These are phyloP conservation scores for Parazoanthus darwini DNA, from an alignment of 92 coral and sea anemone species.

Conservation along the genomic window DNA sequence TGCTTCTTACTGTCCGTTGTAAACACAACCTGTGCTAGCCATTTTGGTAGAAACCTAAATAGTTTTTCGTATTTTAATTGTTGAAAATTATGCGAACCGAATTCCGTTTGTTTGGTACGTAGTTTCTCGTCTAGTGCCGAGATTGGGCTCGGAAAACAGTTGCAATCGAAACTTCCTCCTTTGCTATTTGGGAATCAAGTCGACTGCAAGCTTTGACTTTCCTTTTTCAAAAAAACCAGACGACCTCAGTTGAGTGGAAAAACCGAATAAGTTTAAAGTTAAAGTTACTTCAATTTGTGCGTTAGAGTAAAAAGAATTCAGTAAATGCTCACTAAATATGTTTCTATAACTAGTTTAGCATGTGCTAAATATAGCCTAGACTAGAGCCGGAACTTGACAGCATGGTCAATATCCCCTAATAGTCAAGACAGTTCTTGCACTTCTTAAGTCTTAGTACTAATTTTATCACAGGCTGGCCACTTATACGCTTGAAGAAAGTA, in stretches of 20 bases:
- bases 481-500: no score
- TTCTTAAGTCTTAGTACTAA: no score
- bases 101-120: background rate
- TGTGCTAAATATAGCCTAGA: background rate
- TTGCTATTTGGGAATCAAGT: no score
- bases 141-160: background rate
- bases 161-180: background rate
- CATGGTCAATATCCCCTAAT: background rate
- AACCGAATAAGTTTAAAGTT: no score
- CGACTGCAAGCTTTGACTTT: background rate
- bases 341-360: background rate
- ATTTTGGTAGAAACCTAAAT: background rate
- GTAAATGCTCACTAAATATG: background rate
- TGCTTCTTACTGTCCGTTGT: no score
- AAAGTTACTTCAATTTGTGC: no score
- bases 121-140: background rate
- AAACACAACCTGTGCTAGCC: background rate
- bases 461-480: no score
- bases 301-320: no score
- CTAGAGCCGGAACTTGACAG: background rate
- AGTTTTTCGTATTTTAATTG: background rate
- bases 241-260: no score
- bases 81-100: background rate
- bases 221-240: background rate
- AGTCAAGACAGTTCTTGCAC: no score